Base-by-base conservation (phyloP, 2,888 invertebrate species). In the Mongoloraphidia duomilia region DNA sequence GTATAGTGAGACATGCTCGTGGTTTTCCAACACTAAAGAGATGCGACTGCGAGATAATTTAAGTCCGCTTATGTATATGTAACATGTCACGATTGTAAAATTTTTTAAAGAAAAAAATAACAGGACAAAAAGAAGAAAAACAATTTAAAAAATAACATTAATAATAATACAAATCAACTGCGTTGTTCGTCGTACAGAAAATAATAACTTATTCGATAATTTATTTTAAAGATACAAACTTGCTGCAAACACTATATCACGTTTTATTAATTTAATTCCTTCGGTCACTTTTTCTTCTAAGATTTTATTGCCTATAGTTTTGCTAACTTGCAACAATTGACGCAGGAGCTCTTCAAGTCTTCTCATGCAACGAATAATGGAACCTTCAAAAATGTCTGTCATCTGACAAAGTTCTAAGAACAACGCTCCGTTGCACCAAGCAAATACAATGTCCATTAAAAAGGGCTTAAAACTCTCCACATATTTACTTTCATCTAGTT, bases 231-330 rank as follows among this genome's bases (percentile, higher is more conserved):
- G 74, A 69, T 98, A 98, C 47, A 98, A 77, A 68, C 95, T 96
- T 50, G 97, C 96, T 17, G 98, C 98, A 70, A 99, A 99, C n/a
- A 98, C 91, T 64, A 99, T 99, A 67, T 98, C 98, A 56, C 98
- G 77, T 69, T 98, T 99, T 50, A 98, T 79, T 54, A 89, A 69
- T 61, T 85, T 86, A 56, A 95, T 87, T 50, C 90, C 89, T 63
- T 91, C 89, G 56, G 87, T 84, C 69, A 97, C 97, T 71, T 96
- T 97, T 60, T 87, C 87, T 71, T 97, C 96, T 54, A 97, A 73
- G 58, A 94, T 94, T 1, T 87, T 84, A 66, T 95, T 96, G 12
- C 96, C 97, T 56, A 97, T 96, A 57, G 90, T 92, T 72, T 94
- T 96, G 2, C 95, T 84, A 2, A 96, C 96, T 67, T 93, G 93